A percentile compares a stretch with the other conserved stretches of the same genome.
These are phyloP conservation scores for Himalopsyche kuldschensis DNA, from an alignment of 2,888 invertebrate species.

Conservation along the genomic window DNA sequence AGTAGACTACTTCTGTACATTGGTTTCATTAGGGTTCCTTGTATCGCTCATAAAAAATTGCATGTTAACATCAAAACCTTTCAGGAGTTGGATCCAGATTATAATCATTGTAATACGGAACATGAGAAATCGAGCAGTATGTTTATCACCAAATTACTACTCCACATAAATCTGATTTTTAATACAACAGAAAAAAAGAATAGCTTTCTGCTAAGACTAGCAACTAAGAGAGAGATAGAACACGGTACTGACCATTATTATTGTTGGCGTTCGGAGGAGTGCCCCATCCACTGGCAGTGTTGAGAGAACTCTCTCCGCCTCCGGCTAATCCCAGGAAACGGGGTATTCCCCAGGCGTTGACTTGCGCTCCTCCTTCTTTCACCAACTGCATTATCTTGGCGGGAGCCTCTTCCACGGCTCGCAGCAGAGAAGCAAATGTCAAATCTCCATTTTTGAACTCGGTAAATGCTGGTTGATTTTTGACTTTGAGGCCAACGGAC, in stretches of 20 bases:
- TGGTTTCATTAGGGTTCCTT: conserved; percentile 37
- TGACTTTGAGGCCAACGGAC: conserved; percentile 48
- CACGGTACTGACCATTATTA: conserved; percentile 48
- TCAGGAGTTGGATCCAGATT: conserved; percentile 25
- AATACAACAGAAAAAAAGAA: not conserved
- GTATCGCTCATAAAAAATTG: conserved; percentile 4
- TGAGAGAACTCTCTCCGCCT: conserved; percentile 81
- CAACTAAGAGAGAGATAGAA: not conserved
- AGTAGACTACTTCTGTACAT: too few species aligned
- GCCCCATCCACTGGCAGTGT: conserved; percentile 78
- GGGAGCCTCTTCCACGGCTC: conserved; percentile 45
- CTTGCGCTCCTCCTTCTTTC: conserved; percentile 44
- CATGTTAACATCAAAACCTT: not conserved
- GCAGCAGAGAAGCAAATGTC: conserved; percentile 56
- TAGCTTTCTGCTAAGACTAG: not conserved
- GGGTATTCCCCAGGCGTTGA: conserved; percentile 64
- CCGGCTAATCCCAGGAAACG: conserved; percentile 68
- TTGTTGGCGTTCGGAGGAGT: conserved; percentile 72
- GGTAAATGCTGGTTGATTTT: conserved; percentile 39
- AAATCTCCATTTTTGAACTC: conserved; percentile 57
- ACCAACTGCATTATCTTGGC: conserved; percentile 39
- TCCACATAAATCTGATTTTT: not conserved
- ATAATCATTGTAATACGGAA: conserved; percentile 8
- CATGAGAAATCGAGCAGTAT: not conserved
- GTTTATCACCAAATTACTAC: not conserved